Conservation (phyloP, 2,888 invertebrate species). For the Heliconius charithonia region DNA sequence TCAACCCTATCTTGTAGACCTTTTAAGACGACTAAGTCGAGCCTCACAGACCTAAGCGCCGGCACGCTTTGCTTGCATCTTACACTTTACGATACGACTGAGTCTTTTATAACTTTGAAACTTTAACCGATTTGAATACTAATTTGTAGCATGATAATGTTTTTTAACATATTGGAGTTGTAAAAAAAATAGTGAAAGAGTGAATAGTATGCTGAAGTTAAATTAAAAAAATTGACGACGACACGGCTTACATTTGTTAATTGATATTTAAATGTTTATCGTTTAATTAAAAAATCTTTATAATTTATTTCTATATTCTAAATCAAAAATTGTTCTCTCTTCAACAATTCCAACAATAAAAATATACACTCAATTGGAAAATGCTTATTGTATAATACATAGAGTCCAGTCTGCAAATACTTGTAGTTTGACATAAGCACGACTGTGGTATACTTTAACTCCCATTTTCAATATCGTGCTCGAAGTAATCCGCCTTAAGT, state of each 20-base stretch:
- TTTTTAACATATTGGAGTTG: background rate
- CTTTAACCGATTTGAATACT: slow-evolving; percentile 8
- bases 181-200: no score
- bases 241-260: no score
- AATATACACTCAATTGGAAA: background rate
- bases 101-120: slow-evolving; percentile 12
- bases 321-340: background rate
- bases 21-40: background rate
- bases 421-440: background rate
- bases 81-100: slow-evolving; percentile 21
- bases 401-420: background rate
- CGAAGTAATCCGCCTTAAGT: slow-evolving; percentile 30
- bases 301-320: background rate
- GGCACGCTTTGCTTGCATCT: slow-evolving; percentile 11
- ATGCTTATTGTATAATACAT: background rate
- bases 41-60: background rate
- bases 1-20: background rate
- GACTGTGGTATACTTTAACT: background rate
- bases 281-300: background rate
- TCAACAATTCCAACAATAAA: background rate
- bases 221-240: no score
- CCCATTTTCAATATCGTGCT: slow-evolving; percentile 34
- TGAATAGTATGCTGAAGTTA: no score
- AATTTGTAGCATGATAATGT: background rate
- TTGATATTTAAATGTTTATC: no score